Evolutionary conservation across 1,140 invertebrate genomes (phyloP).

Genomic region (Aphelenchoides besseyi): DNA sequence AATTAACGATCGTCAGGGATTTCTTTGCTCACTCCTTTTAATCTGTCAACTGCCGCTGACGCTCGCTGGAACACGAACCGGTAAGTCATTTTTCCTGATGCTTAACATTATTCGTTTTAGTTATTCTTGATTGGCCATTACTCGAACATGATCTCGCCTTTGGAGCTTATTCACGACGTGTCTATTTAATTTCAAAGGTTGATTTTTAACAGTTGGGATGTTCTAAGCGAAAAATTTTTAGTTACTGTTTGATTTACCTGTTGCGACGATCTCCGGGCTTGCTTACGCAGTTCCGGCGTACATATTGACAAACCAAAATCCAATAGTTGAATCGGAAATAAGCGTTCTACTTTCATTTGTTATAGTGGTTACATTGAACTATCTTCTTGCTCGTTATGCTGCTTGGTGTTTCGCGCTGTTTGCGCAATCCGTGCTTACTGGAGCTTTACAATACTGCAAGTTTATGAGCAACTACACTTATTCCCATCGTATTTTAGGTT

Average conservation of each 20-base stretch:
- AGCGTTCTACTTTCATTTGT: constrained; percentile 21
- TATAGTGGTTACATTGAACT: constrained; percentile 23
- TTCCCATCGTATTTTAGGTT: constrained; percentile 21
- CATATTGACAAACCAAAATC: constrained; percentile 33
- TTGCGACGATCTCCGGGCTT: constrained; percentile 26
- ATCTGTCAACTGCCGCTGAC: constrained; percentile 28
- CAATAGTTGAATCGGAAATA: constrained; percentile 31
- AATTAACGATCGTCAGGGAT: constrained; percentile 43
- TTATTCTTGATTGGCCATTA: constrained; percentile 9
- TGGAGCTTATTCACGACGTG: not conserved
- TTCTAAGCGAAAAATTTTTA: no score
- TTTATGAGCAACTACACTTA: constrained; percentile 10
- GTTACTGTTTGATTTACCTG: constrained; percentile 31
- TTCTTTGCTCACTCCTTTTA: constrained; percentile 29
- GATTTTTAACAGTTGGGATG: no score
- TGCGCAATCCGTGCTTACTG: constrained; percentile 1
- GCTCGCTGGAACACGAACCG: constrained; percentile 5
- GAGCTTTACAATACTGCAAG: constrained; percentile 23
- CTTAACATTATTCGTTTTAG: constrained; percentile 15
- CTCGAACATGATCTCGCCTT: constrained; percentile 14
- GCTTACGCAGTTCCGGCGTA: constrained; percentile 29
- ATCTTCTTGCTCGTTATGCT: constrained; percentile 29
- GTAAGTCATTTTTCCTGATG: constrained; percentile 22
- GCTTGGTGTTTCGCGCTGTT: constrained; percentile 31
- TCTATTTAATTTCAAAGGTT: constrained; percentile 11